These are phyloP conservation scores for Diachasma alloeum DNA, from an alignment of 1,140 invertebrate species.

Conservation along the genomic window DNA sequence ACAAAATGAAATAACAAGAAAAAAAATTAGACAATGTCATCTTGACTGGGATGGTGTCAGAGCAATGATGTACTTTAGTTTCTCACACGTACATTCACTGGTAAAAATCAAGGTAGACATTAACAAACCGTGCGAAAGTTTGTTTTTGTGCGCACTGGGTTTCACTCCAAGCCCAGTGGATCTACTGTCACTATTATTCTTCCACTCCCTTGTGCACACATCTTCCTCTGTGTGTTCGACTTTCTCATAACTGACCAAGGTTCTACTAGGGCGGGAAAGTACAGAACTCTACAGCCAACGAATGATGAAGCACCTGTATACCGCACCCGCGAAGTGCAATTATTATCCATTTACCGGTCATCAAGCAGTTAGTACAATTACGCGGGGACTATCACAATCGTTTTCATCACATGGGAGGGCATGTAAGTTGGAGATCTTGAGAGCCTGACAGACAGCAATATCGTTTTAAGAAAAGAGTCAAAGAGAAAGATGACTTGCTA, in stretches of 20 bases:
- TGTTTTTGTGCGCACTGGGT: constrained; percentile 1
- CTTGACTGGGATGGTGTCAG: neutral
- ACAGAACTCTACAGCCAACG: neutral
- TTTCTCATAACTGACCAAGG: neutral
- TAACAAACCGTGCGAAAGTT: constrained; percentile 31
- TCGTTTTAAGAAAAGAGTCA: constrained; percentile 12
- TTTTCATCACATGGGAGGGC: constrained; percentile 33
- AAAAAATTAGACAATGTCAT: constrained; percentile 12
- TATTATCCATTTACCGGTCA: constrained; percentile 63
- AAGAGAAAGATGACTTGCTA: neutral
- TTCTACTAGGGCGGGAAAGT: neutral
- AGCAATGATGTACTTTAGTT: constrained; percentile 10
- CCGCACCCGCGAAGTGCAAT: constrained; percentile 46
- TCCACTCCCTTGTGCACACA: neutral
- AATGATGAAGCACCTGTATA: constrained; percentile 49
- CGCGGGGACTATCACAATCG: constrained; percentile 28
- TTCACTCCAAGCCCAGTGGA: neutral
- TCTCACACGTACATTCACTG: neutral
- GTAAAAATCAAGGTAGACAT: constrained; percentile 11
- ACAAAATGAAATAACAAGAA: neutral
- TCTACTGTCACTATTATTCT: constrained; percentile 8
- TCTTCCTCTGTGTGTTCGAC: neutral
- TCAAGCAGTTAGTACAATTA: constrained; percentile 61
- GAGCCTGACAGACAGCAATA: constrained; percentile 24
- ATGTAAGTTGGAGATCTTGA: neutral